Evolutionary conservation across 2,113 vertebrate genomes (phyloP).

Genomic region (Cyprinodon brontotheroides): DNA sequence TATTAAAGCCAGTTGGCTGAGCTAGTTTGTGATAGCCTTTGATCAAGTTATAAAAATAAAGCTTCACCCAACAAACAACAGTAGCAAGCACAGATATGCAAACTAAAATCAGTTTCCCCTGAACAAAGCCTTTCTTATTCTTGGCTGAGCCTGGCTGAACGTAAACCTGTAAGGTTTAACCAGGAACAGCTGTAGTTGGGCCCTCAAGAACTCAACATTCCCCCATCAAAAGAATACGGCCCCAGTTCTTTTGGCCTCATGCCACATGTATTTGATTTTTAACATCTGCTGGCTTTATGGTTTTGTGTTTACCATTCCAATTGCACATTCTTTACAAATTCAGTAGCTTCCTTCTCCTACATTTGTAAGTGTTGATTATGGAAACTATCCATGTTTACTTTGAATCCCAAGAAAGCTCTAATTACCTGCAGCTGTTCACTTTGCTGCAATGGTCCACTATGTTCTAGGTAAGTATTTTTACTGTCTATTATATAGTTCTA

Average conservation of each 20-base stretch:
- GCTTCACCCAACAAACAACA: slow-evolving; percentile 47
- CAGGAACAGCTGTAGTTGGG: slow-evolving; percentile 64
- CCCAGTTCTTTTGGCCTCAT: slow-evolving; percentile 71
- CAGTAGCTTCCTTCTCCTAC: slow-evolving; percentile 97
- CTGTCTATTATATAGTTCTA: slow-evolving; percentile 89
- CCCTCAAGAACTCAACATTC: slow-evolving; percentile 57
- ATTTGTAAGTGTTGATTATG: slow-evolving; percentile 98
- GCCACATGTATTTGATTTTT: slow-evolving; percentile 89
- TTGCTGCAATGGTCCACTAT: slow-evolving; percentile 88
- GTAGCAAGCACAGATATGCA: slow-evolving; percentile 33
- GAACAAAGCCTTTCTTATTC: slow-evolving; percentile 46
- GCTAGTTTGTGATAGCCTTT: slow-evolving; percentile 38
- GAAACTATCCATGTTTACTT: slow-evolving; percentile 98
- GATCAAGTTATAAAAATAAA: slow-evolving; percentile 24
- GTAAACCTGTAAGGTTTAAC: slow-evolving; percentile 73
- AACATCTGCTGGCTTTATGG: slow-evolving; percentile 89
- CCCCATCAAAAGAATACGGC: slow-evolving; percentile 74
- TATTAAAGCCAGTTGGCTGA: slow-evolving; percentile 47
- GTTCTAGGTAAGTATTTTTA: slow-evolving; percentile 85
- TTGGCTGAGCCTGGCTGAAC: slow-evolving; percentile 47
- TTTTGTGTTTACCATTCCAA: slow-evolving; percentile 87
- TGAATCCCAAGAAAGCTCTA: slow-evolving; percentile 90
- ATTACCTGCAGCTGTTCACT: slow-evolving; percentile 92
- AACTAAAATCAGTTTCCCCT: slow-evolving; percentile 37
- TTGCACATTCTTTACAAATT: slow-evolving; percentile 96